phyloP scores from a whole-genome alignment of 2,888 invertebrate species.

The Metallyticus violacea region DNA sequence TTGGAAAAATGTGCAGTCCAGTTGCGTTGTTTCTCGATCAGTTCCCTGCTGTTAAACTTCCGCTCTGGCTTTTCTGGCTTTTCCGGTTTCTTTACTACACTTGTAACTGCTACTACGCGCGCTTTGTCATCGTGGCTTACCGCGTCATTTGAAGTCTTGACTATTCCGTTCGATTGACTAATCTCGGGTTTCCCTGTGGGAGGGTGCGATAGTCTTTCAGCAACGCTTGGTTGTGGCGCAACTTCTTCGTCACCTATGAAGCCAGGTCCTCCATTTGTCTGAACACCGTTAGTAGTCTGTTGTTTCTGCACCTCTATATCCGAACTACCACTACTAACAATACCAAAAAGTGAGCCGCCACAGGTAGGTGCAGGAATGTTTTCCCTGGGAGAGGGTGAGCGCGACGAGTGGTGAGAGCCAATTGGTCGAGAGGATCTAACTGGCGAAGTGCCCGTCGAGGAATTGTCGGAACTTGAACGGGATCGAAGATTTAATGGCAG shows the following conservation, averaged over 20 bases:
- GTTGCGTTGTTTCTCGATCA: slow-evolving; percentile 87
- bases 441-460: slow-evolving; percentile 27
- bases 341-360: slow-evolving; percentile 11
- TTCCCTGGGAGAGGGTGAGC: slow-evolving; percentile 46
- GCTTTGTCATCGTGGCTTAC: background rate
- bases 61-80: slow-evolving; percentile 83
- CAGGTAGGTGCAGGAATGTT: background rate
- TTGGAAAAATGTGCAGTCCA: slow-evolving; percentile 91
- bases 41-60: slow-evolving; percentile 76
- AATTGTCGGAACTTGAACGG: slow-evolving; percentile 23
- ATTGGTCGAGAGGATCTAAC: slow-evolving; percentile 46
- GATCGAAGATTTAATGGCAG: slow-evolving; percentile 10
- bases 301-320: slow-evolving; percentile 11
- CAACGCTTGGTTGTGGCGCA: background rate
- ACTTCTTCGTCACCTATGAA: slow-evolving; percentile 20
- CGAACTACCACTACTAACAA: slow-evolving; percentile 12
- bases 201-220: background rate
- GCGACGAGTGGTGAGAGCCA: slow-evolving; percentile 25
- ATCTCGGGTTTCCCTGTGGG: background rate
- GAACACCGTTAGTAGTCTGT: slow-evolving; percentile 15
- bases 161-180: slow-evolving; percentile 9
- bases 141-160: slow-evolving; percentile 6
- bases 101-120: background rate
- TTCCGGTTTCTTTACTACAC: slow-evolving; percentile 45
- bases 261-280: slow-evolving; percentile 23